Evolutionary conservation across 2,888 invertebrate species (phyloP), one percentile per base, ranked within the genome.

Genomic region (Aphrophora alni): DNA sequence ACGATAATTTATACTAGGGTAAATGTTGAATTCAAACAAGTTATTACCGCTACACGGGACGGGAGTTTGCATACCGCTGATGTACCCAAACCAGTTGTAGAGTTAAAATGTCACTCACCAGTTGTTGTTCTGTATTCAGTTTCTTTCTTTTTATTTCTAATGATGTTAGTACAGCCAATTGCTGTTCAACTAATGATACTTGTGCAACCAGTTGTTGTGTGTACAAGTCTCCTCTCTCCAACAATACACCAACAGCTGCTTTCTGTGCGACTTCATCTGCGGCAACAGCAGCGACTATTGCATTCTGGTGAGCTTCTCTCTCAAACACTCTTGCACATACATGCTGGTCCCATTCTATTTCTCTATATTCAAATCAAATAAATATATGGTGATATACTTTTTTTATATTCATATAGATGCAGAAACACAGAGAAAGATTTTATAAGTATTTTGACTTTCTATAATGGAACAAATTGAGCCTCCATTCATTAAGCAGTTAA

Each of bases 201-300:
- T 95, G 94, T 87, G 95, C 93, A 84, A 93, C 91, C 28, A 95
- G 89, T 85, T 94, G 93, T 94, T 94, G 94, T 83, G 92, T 93
- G 85, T 93, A 92, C 8, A 94, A 91, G 88, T 95, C 95, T 83
- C 93, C 93, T 86, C 92, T 91, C 88, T 94, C 93, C 82, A 95
- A 88, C 72, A 95, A 88, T 17, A 93, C 92, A 28, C 93, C 92
- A 2, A 95, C 93, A 10, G 94, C 92, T 5, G 92, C 93, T 87
- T 93, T 93, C 87, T 95, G 95, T 78, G 94, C 87, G 84, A 93
- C 93, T 86, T 92, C 93, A 86, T 95, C 93, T 86, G 92, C 91
- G 84, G 92, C 89, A 78, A 95, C 88, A 86, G 91, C 91, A 73
- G 90, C 89, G 0, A 94, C 89, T 76, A 94, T 88, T 81, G 90